A percentile compares a stretch with the other conserved stretches of the same genome.
These are phyloP conservation scores for Melanotaenia nigrans DNA, from an alignment of 2,797 vertebrate genomes.

Conservation along the genomic window DNA sequence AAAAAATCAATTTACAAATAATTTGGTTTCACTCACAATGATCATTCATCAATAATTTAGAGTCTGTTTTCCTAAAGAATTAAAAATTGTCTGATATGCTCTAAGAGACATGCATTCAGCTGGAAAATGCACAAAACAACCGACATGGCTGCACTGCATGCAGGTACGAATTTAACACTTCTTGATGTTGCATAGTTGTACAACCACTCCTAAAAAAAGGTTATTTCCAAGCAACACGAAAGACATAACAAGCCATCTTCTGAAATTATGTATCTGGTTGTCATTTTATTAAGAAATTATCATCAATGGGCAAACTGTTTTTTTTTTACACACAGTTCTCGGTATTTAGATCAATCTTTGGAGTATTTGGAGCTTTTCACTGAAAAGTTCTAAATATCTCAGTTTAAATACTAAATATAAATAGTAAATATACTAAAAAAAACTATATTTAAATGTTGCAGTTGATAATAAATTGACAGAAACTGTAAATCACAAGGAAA, in stretches of 20 bases:
- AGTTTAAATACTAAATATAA: not conserved
- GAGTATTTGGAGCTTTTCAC: not conserved
- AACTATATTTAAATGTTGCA: not conserved
- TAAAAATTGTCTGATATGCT: not conserved
- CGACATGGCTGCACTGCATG: not conserved
- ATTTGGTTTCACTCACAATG: conserved; percentile 89
- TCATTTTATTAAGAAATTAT: not conserved
- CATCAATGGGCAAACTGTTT: not conserved
- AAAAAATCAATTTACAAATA: conserved; percentile 86
- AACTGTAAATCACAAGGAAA: not conserved
- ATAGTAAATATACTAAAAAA: no score
- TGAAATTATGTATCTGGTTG: not conserved
- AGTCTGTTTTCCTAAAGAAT: conserved; percentile 14
- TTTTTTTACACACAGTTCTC: not conserved
- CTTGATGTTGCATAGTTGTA: not conserved
- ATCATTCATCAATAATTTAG: conserved; percentile 72
- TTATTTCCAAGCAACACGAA: not conserved
- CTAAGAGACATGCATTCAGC: not conserved
- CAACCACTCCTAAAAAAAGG: not conserved
- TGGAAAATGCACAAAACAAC: conserved; percentile 7
- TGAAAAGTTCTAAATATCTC: not conserved
- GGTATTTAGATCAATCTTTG: not conserved
- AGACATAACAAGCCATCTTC: not conserved
- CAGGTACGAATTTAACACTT: not conserved
- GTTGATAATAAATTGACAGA: not conserved